Evolutionary conservation across 92 coral and sea anemone genomes (phyloP), one percentile per base, ranked within the genome.

Genomic region (Zoanthus sansibaricus): DNA sequence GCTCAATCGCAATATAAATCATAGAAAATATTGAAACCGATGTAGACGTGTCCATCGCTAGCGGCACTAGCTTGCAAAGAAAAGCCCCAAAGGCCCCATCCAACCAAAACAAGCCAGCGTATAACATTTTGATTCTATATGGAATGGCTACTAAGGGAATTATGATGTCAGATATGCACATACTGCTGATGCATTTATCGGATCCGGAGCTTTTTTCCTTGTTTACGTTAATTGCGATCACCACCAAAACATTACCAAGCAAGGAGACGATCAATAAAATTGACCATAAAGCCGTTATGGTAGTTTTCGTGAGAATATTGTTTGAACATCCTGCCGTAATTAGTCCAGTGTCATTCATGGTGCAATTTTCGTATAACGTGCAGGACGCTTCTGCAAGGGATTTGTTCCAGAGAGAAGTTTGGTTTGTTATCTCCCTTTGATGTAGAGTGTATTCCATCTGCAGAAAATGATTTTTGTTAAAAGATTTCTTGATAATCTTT

Each of bases 31-130:
- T 49, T 54, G 82, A 76, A 32, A 76, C 82, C 48, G 67, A 42
- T 32, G 82, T 76, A 5, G 82, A 76, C 15, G 67, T 33, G 25
- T 76, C 82, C 25, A 21, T 76, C 6, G 82, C 67, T 42, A 76
- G 58, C 47, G 82, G 82, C 42, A 76, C 67, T 52, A 76, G 3
- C 82, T 76, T 76, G 82, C 82, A 76, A 6, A 76, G 82, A 9
- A 54, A 3, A 52, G 64, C 82, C 9, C 82, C 82, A 52, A 76
- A 76, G 4, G 61, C 45, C 7, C 82, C 82, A 42, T 52, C 68
- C 21, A 76, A 15, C 82, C 82, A 76, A 9, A 7, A 66, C 4
- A 3, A 1, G 3, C 82, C 82, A 1, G 52, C 46, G 21, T 76
- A 55, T 25, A 76, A 56, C 12, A 4, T 0, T 33, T 76, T 76